Conservation (phyloP, 2,797 vertebrate species). For the Muraenolepis orangiensis region DNA sequence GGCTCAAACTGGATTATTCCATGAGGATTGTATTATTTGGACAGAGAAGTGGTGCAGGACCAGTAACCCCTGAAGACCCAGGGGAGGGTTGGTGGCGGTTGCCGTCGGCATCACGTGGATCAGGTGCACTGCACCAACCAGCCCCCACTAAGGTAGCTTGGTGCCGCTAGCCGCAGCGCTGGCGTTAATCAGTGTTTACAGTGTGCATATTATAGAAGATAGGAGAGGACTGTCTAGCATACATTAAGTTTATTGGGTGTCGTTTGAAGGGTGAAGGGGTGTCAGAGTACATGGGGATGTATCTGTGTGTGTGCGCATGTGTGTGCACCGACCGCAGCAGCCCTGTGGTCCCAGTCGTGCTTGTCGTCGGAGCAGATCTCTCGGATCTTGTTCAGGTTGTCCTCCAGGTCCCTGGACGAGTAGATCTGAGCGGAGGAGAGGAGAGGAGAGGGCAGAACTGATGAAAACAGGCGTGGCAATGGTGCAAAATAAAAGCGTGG, state of each 20-base stretch:
- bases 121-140: background rate
- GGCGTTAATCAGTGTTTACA: background rate
- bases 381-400: constrained; percentile 97
- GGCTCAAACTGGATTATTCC: background rate
- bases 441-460: background rate
- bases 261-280: too few relatives aligned
- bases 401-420: constrained; percentile 93
- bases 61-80: too few relatives aligned
- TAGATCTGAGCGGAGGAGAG: too few relatives aligned
- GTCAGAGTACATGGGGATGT: background rate
- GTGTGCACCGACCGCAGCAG: constrained; percentile 79
- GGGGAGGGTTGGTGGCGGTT: too few relatives aligned
- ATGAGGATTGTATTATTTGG: background rate
- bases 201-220: background rate
- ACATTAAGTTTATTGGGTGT: background rate
- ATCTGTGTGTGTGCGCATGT: background rate
- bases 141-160: background rate
- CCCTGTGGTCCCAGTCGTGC: constrained; percentile 97
- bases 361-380: constrained; percentile 98
- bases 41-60: too few relatives aligned
- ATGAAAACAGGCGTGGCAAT: background rate
- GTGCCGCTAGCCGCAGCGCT: background rate
- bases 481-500: background rate
- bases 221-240: too few relatives aligned
- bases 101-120: background rate